Base-by-base conservation (phyloP, 2,888 invertebrate genomes). In the Troilus luridus region DNA sequence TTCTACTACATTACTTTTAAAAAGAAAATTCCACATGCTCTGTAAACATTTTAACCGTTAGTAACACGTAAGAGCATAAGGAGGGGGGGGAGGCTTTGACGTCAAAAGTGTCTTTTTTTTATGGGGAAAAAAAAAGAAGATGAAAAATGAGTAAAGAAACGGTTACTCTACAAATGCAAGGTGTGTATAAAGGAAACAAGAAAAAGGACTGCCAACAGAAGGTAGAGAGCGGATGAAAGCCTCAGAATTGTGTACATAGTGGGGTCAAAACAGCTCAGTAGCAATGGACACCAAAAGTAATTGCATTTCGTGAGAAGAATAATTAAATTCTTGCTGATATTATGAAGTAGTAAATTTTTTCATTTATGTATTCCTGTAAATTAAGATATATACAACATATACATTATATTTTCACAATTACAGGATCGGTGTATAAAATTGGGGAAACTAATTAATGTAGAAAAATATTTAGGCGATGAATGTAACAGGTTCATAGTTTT, bases 1-100 rank as follows among this genome's bases (percentile, higher is more conserved):
- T 85, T 85, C 85, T 85, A 85, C 85, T 85, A 85, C 85, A 85
- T 85, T 85, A 85, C 85, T 56, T 85, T 85, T 54, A 6, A 85
- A 85, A 81, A 81, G 81, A 58, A 85, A 85, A 85, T 58, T 58
- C 85, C 14, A 58, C 54, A 54, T 85, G 10, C 85, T 85, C 41
- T 85, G n/a, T 85, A 81, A 81, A 81, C 81, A 81, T 81, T 54
- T 19, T 54, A 54, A 56, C 56, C 85, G 56, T 58, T 56, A 56
- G 12, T 56, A 56, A 85, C 56, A 54, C 85, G n/a, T 85, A 85
- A 56, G 85, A 54, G 85, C 72, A 5, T 41, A 14, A 14, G 12
- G 14, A 6, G 14, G 60, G 17, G 60, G 17, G 60, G 60, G 17
- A 60, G n/a, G 14, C 85, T 85, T 85, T 58, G 56, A 58, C 11